Conservation (phyloP, 2,888 invertebrate genomes). For the Loripinus fragilis region DNA sequence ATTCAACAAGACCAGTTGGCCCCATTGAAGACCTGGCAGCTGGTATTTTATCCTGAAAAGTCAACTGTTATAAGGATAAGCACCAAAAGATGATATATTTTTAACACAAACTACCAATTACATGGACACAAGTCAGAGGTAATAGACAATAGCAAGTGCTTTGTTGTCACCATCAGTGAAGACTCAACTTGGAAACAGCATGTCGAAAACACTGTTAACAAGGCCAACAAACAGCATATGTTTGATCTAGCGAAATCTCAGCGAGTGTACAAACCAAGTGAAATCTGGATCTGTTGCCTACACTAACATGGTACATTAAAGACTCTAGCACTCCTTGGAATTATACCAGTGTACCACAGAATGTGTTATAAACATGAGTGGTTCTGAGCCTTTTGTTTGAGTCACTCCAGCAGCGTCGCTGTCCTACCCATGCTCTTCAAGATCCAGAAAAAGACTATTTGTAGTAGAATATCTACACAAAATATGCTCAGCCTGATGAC, state of each 20-base stretch:
- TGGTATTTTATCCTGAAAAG: slow-evolving; percentile 12
- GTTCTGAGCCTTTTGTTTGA: too few species aligned
- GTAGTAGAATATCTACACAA: too few species aligned
- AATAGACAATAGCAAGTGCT: background rate
- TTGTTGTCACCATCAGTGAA: background rate
- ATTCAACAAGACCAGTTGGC: too few species aligned
- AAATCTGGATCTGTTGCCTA: too few species aligned
- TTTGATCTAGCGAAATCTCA: background rate
- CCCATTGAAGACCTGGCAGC: slow-evolving; percentile 1
- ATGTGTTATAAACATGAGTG: too few species aligned
- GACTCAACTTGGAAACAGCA: background rate
- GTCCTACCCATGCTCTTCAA: too few species aligned
- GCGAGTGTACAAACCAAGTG: background rate
- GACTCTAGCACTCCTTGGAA: too few species aligned
- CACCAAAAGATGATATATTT: background rate
- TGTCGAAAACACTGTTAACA: background rate
- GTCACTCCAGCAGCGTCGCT: too few species aligned
- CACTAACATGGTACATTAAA: too few species aligned
- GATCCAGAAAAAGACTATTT: too few species aligned
- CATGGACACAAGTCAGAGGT: background rate
- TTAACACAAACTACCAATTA: background rate
- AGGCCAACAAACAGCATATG: background rate
- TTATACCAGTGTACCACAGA: too few species aligned
- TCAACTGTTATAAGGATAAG: slow-evolving; percentile 14
- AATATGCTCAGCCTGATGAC: too few species aligned